A percentile compares a stretch with the other conserved stretches of the same genome.
Conservation (phyloP, 1,140 invertebrate genomes). For the Grapholita molesta region DNA sequence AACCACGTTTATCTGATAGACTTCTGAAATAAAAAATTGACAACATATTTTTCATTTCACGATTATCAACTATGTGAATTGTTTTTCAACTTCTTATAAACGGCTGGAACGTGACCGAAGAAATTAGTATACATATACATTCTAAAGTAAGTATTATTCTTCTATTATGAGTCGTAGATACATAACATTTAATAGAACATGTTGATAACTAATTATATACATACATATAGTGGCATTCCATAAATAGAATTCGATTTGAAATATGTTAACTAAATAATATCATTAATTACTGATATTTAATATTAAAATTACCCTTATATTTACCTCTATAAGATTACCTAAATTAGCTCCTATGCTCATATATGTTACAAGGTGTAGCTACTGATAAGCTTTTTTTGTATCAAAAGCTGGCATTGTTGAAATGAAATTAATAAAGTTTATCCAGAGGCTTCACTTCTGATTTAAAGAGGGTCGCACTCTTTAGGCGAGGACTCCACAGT, state of each 20-base stretch:
- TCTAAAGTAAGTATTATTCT: not conserved
- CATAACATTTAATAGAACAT: no score
- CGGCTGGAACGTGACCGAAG: not conserved
- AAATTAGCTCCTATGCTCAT: not conserved
- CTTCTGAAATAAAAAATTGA: not conserved
- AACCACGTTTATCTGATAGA: not conserved
- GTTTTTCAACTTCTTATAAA: not conserved
- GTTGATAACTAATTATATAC: no score
- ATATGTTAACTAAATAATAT: no score
- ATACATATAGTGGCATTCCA: no score
- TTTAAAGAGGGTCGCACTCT: constrained; percentile 59
- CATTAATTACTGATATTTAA: no score
- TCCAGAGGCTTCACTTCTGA: constrained; percentile 37
- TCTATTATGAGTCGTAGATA: not conserved
- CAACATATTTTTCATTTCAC: constrained; percentile 8
- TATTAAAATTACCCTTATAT: no score
- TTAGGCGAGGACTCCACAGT: constrained; percentile 41
- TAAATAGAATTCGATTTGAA: no score
- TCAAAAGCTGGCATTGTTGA: constrained; percentile 2
- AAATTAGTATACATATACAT: not conserved
- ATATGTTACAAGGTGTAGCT: not conserved
- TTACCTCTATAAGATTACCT: no score
- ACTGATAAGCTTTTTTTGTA: not conserved
- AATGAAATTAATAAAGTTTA: constrained; percentile 33
- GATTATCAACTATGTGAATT: constrained; percentile 5